These are phyloP conservation scores for Nemotelus nigrinus DNA, from an alignment of 2,888 invertebrate species.

Conservation along the genomic window DNA sequence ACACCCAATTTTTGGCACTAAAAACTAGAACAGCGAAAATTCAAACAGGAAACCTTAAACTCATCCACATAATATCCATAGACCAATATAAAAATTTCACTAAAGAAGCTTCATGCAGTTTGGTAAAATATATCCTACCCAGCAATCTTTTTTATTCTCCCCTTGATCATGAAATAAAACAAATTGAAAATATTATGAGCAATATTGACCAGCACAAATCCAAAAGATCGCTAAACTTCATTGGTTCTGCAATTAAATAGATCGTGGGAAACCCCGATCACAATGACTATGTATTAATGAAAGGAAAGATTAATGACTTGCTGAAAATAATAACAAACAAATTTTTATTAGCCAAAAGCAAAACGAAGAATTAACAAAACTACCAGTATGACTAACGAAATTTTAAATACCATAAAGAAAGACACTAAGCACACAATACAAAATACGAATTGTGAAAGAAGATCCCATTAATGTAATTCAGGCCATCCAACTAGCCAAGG, in stretches of 20 bases:
- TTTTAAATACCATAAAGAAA: background rate
- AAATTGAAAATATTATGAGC: background rate
- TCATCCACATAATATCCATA: background rate
- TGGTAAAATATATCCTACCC: background rate
- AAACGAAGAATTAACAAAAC: background rate
- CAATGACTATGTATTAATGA: background rate
- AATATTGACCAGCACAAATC: background rate
- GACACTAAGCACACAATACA: conserved; percentile 29
- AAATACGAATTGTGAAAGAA: conserved; percentile 40
- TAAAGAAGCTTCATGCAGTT: background rate
- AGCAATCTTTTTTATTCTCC: background rate
- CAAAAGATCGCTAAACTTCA: background rate
- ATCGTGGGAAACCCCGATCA: conserved; percentile 11
- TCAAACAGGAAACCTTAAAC: background rate
- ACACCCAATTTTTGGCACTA: background rate
- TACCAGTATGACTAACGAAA: background rate
- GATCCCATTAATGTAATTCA: conserved; percentile 4
- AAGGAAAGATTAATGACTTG: background rate
- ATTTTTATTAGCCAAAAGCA: background rate
- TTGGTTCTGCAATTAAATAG: conserved; percentile 17
- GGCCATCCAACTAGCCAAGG: conserved; percentile 36
- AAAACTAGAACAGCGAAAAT: background rate
- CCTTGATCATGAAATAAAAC: background rate
- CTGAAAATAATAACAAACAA: conserved; percentile 15
- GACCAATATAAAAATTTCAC: too few relatives aligned